Evolutionary conservation across 2,113 vertebrate species (phyloP).

Genomic region (Oncorhynchus clarkii): DNA sequence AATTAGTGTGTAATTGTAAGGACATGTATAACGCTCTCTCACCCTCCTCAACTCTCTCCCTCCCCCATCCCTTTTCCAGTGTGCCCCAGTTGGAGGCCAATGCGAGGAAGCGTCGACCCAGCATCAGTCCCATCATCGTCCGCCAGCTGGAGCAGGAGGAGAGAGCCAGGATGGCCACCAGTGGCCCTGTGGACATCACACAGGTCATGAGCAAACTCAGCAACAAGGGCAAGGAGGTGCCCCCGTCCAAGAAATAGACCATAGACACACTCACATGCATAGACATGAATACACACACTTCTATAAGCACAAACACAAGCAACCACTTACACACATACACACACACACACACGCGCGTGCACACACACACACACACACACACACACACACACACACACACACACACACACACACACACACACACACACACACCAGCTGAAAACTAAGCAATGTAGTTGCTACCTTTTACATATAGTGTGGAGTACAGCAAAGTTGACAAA

Average conservation of each 20-base stretch:
- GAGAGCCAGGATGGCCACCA: conserved; percentile 83
- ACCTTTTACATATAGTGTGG: no score
- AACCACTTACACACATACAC: background rate
- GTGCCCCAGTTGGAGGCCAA: conserved; percentile 80
- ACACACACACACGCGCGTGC: background rate
- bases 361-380: background rate
- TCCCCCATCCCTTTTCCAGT: conserved; percentile 37
- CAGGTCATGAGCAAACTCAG: conserved; percentile 99
- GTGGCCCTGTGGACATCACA: conserved; percentile 88
- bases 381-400: background rate
- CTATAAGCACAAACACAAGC: background rate
- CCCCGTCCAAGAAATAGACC: conserved; percentile 21
- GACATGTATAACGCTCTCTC: background rate
- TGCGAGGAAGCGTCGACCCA: conserved; percentile 83
- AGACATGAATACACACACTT: background rate
- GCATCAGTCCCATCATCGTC: conserved; percentile 89
- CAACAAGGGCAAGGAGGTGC: conserved; percentile 74
- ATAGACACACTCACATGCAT: background rate
- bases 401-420: background rate
- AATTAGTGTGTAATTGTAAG: no score
- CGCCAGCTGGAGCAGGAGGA: conserved; percentile 88
- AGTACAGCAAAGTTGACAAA: no score
- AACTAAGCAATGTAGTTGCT: no score
- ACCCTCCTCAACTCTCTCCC: background rate
- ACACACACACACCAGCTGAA: background rate